These are phyloP conservation scores for Patagioenas fasciata DNA, from an alignment of 2,113 vertebrate genomes.

Conservation along the genomic window DNA sequence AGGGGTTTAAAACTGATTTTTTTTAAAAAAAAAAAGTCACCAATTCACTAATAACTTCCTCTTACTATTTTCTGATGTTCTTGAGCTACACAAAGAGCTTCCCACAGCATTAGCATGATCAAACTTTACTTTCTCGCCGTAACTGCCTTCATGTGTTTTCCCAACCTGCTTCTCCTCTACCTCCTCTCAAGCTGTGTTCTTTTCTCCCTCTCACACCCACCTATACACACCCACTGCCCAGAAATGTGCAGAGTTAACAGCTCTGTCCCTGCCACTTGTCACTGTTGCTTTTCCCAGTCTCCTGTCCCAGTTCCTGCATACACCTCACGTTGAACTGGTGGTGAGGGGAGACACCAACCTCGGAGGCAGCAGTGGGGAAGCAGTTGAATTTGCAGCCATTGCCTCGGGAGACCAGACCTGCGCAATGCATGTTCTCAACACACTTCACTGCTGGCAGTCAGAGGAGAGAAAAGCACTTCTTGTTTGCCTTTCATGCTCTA, in stretches of 20 bases:
- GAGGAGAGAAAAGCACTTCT: background rate
- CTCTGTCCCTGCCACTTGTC: background rate
- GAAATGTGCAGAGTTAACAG: background rate
- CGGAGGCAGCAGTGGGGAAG: background rate
- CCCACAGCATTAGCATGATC: background rate
- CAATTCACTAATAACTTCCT: background rate
- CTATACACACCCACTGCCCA: background rate
- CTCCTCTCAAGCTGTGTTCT: background rate
- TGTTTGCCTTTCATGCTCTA: background rate
- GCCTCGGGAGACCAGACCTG: background rate
- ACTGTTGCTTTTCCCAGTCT: background rate
- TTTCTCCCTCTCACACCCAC: background rate
- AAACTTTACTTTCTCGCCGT: background rate
- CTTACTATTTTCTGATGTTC: background rate
- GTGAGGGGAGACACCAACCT: background rate
- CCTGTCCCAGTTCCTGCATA: background rate
- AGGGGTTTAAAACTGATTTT: background rate
- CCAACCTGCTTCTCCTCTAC: background rate
- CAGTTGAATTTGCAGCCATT: background rate
- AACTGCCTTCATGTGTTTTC: background rate
- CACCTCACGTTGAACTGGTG: accelerated
- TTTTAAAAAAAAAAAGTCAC: background rate
- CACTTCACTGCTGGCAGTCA: background rate
- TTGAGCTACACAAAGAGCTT: background rate
- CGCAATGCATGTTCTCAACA: background rate